Percentiles rank a stretch among this genome's conserved stretches.
phyloP scores from a whole-genome alignment of 2,113 vertebrate genomes.

The Engraulis encrasicolus region DNA sequence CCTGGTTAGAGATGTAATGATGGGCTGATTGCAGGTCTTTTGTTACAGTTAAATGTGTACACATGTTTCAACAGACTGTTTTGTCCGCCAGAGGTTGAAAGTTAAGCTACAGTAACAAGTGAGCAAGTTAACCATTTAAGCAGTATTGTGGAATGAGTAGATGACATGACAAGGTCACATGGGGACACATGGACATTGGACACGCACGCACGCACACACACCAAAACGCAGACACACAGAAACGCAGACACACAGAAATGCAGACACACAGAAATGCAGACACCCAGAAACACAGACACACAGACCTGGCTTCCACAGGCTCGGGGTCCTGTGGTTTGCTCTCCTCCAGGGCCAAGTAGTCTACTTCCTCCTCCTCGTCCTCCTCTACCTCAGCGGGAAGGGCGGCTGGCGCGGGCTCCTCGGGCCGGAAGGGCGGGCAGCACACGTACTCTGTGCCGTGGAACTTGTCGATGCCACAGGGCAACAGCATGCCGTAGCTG shows the following conservation, averaged over 20 bases:
- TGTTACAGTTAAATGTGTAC: too few relatives aligned
- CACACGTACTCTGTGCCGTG: constrained; percentile 93
- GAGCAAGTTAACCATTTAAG: too few relatives aligned
- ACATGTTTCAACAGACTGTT: too few relatives aligned
- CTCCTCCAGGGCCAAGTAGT: constrained; percentile 71
- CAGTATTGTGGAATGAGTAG: too few relatives aligned
- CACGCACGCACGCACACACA: not conserved
- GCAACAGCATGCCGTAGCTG: constrained; percentile 94
- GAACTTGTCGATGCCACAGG: constrained; percentile 92
- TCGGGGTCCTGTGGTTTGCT: constrained; percentile 56
- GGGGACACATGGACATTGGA: too few relatives aligned
- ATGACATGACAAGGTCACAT: too few relatives aligned
- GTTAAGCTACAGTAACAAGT: too few relatives aligned
- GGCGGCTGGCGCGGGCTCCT: constrained; percentile 67
- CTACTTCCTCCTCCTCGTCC: constrained; percentile 71
- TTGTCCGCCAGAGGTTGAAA: too few relatives aligned
- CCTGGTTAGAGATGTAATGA: too few relatives aligned
- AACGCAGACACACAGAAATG: not conserved
- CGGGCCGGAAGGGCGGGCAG: constrained; percentile 81
- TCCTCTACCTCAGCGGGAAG: constrained; percentile 76
- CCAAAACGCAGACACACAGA: constrained; percentile 1
- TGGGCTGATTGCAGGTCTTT: too few relatives aligned
- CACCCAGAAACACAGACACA: constrained; percentile 9
- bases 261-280: constrained; percentile 8
- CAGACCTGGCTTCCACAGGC: constrained; percentile 45